These are phyloP conservation scores for Eptatretus atami DNA, from an alignment of 2,797 vertebrate genomes.

Conservation along the genomic window DNA sequence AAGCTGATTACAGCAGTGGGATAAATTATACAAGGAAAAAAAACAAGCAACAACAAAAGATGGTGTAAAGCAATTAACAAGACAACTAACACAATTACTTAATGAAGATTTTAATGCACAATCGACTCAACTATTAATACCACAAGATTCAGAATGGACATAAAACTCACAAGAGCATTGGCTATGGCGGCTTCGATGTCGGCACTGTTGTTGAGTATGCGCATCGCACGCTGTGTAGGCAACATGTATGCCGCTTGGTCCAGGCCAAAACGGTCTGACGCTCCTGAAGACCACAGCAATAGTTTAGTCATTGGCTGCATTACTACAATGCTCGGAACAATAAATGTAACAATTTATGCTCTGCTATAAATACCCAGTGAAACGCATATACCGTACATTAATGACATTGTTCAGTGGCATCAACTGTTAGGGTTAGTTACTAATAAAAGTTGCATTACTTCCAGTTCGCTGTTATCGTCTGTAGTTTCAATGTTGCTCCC, in stretches of 20 bases:
- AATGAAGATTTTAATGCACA: no score
- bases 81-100: conserved; percentile 9
- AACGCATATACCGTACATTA: no score
- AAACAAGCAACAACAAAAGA: neutral
- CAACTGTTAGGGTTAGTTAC: no score
- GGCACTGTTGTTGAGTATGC: conserved; percentile 67
- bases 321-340: no score
- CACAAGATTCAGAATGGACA: neutral
- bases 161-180: conserved; percentile 53
- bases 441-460: no score
- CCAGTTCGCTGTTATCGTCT: no score
- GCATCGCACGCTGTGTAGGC: conserved; percentile 63
- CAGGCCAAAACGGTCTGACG: conserved; percentile 56
- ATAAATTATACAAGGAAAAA: neutral
- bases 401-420: no score
- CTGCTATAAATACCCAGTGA: no score
- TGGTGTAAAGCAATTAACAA: conserved; percentile 13
- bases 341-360: no score
- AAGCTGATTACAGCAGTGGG: neutral
- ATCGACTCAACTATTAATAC: no score
- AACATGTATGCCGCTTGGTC: conserved; percentile 65
- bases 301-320: no score
- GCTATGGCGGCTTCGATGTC: conserved; percentile 89
- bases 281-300: neutral
- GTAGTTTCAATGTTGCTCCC: no score